phyloP scores from a whole-genome alignment of 2,113 vertebrate genomes.

The Rhipidura dahli region DNA sequence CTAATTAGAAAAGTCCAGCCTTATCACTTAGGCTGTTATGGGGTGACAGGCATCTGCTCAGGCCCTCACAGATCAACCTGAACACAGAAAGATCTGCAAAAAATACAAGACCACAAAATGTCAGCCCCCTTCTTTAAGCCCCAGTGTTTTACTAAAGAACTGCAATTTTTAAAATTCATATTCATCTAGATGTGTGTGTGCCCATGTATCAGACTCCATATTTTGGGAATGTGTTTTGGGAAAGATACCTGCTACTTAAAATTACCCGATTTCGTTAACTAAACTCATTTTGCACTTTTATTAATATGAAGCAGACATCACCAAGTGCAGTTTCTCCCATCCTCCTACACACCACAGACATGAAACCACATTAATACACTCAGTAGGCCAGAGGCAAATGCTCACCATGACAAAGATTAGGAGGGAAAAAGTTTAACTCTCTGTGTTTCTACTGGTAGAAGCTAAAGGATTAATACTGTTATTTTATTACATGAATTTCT shows the following conservation, averaged over 20 bases:
- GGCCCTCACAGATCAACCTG: neutral
- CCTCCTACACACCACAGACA: conserved; percentile 36
- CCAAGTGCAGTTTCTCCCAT: conserved; percentile 24
- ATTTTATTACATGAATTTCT: neutral
- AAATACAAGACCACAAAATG: neutral
- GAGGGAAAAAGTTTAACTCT: neutral
- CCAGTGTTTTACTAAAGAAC: neutral
- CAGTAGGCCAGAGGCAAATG: conserved; percentile 24
- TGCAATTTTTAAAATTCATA: neutral
- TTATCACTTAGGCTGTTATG: neutral
- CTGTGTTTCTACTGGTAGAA: neutral
- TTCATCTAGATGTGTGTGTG: no score
- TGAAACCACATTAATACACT: conserved; percentile 22
- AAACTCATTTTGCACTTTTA: neutral
- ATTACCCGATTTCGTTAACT: neutral
- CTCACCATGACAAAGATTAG: neutral
- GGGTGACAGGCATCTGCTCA: neutral
- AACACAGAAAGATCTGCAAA: neutral
- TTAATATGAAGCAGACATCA: neutral
- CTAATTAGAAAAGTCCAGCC: neutral
- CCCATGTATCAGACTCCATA: rapidly evolving
- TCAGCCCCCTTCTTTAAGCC: neutral
- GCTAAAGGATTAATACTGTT: neutral
- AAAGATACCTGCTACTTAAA: neutral
- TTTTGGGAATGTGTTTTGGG: neutral